Conservation (phyloP, 2,888 invertebrate genomes). For the Agrotis clavis region DNA sequence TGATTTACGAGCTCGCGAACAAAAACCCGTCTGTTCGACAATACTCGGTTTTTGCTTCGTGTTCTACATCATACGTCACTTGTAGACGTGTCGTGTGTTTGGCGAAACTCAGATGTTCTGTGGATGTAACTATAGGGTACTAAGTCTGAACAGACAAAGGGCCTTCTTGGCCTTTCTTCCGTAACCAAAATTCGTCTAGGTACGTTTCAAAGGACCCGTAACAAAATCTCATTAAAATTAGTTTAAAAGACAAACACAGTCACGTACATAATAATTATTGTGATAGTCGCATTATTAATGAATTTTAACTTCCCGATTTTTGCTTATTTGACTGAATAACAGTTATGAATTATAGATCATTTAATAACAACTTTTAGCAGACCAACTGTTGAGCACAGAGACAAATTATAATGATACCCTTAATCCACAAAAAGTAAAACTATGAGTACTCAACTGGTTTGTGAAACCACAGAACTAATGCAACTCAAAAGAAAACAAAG, state of each 20-base stretch:
- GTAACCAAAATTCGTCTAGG: too few relatives aligned
- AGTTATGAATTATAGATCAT: neutral
- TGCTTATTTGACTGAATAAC: too few relatives aligned
- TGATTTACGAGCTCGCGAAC: conserved; percentile 60
- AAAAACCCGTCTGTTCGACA: conserved; percentile 55
- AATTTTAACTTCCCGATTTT: too few relatives aligned
- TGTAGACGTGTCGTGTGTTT: neutral
- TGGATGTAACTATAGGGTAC: too few relatives aligned
- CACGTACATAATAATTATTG: too few relatives aligned
- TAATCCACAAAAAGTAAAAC: neutral
- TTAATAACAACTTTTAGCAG: too few relatives aligned
- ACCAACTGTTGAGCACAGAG: neutral
- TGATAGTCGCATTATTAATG: too few relatives aligned
- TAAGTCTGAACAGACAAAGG: too few relatives aligned
- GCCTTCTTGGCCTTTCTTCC: too few relatives aligned
- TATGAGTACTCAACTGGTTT: neutral
- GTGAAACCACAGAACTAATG: neutral
- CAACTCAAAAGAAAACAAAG: neutral
- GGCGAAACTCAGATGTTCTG: neutral
- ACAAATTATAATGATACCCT: neutral
- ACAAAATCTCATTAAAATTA: too few relatives aligned
- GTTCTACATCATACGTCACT: conserved; percentile 12
- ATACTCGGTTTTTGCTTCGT: conserved; percentile 32
- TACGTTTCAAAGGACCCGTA: too few relatives aligned
- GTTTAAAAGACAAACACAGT: too few relatives aligned